phyloP scores from a whole-genome alignment of 2,113 vertebrate genomes.

The Barnardius zonarius region DNA sequence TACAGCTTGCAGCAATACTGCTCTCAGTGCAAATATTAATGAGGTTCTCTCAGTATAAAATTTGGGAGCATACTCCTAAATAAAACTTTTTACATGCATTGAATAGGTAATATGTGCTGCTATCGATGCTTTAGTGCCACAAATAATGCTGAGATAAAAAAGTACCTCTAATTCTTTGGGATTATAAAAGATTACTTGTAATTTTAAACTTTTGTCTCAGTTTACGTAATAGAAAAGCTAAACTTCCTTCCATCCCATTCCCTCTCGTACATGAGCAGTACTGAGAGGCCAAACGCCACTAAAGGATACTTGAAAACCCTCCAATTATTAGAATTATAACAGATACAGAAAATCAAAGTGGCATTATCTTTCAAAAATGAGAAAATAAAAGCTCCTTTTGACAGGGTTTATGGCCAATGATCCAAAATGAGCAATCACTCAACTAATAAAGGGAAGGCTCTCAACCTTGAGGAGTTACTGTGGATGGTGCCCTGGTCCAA shows the following conservation, averaged over 20 bases:
- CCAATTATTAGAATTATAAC: not conserved
- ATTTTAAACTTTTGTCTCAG: not conserved
- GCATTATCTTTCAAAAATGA: not conserved
- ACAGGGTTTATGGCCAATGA: not conserved
- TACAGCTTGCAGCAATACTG: not conserved
- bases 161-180: not conserved
- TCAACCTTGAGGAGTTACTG: not conserved
- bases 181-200: not conserved
- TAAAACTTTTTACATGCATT: not conserved
- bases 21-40: not conserved
- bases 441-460: not conserved
- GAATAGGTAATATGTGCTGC: not conserved
- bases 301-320: not conserved
- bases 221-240: not conserved
- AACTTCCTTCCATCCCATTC: not conserved
- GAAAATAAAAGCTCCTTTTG: not conserved
- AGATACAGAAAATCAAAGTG: not conserved
- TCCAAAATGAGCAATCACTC: not conserved
- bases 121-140: not conserved
- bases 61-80: not conserved
- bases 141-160: not conserved
- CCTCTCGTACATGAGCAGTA: not conserved
- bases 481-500: not conserved
- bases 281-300: not conserved
- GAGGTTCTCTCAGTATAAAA: not conserved